phyloP scores from a whole-genome alignment of 2,113 vertebrate genomes.

The Rhodinocichla rosea region DNA sequence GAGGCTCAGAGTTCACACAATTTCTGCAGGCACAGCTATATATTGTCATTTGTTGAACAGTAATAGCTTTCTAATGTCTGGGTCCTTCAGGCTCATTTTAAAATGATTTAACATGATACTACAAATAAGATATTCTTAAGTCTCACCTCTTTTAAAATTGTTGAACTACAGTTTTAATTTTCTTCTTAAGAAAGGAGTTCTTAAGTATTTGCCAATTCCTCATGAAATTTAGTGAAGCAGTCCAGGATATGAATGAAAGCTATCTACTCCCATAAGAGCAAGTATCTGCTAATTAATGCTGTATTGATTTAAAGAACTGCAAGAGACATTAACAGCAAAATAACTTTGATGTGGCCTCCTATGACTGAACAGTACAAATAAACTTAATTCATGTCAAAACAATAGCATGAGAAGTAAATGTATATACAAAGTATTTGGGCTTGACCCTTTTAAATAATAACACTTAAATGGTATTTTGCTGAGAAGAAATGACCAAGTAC shows the following conservation, averaged over 20 bases:
- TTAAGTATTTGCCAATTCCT: background rate
- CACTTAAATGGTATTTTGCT: background rate
- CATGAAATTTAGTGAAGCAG: background rate
- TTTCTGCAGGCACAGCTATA: background rate
- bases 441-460: constrained; percentile 7
- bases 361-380: background rate
- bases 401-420: constrained; percentile 1
- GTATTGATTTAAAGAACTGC: background rate
- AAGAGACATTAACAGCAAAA: background rate
- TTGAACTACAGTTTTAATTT: background rate
- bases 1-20: background rate
- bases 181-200: background rate
- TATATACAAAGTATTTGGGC: background rate
- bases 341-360: background rate
- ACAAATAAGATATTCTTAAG: background rate
- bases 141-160: background rate
- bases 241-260: background rate
- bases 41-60: background rate
- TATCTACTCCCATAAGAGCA: background rate
- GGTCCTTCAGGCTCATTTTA: background rate
- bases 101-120: background rate
- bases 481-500: background rate
- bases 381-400: constrained; percentile 12
- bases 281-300: background rate
- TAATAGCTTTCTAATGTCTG: background rate